Evolutionary conservation across 2,888 invertebrate species (phyloP), one percentile per base, ranked within the genome.

Genomic region (Eurytoma adleriae): DNA sequence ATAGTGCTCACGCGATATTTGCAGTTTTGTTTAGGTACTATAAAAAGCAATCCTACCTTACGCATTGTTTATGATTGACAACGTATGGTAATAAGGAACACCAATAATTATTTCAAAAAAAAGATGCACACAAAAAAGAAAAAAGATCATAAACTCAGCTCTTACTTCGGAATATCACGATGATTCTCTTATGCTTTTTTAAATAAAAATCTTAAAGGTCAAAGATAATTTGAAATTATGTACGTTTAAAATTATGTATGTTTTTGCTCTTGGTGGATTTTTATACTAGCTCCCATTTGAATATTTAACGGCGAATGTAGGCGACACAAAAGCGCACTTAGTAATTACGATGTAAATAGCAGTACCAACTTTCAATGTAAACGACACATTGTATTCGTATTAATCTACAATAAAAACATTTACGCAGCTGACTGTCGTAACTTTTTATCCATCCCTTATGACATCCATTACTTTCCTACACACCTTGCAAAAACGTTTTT

Each of bases 351-450:
- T 83, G 83, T 83, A 82, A 81, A 83, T 83, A 83, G 76, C 75
- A 76, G 71, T 82, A 76, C 74, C 76, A 80, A 74, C 69, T 71
- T 76, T 80, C 82, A 74, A 76, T 83, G 82, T 82, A 78, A 76
- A 77, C 80, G 82, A 82, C 80, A 70, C 70, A 80, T 81, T 83
- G 78, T 82, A 82, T 76, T 82, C 73, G 76, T 81, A 79, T 82
- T 71, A 81, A 69, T 80, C 56, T 62, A 64, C 71, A 83, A 83
- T 81, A 83, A 81, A 83, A 69, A 74, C 73, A 78, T 75, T 74
- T 81, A 76, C 56, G 68, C 73, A 76, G 71, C 66, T 61, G 40
- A 71, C 52, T 62, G 2, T 5, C 59, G 20, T 14, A 56, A 62
- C 57, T 48, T 74, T 64, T 56, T 70, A 66, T 64, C 10, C 14